phyloP scores from a whole-genome alignment of 2,888 invertebrate genomes.

The Dryadula phaetusa region DNA sequence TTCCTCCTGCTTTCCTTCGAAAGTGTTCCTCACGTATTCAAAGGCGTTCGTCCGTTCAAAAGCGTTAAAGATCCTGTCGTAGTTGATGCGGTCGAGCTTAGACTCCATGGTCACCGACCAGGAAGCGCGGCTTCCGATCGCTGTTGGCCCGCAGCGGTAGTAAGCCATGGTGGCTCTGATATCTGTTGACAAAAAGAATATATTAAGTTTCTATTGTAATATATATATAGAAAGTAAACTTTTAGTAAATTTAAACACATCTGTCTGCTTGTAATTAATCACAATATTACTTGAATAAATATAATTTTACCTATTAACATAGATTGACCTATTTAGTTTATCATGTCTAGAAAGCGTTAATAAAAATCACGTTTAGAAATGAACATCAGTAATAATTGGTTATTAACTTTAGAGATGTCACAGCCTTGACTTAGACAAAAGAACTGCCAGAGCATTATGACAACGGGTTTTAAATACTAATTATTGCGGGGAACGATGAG shows the following conservation, averaged over 20 bases:
- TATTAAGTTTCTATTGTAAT: constrained; percentile 10
- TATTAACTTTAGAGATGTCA: constrained; percentile 26
- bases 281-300: background rate
- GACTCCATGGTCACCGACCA: constrained; percentile 82
- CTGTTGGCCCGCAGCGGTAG: constrained; percentile 77
- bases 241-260: too few relatives aligned
- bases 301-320: constrained; percentile 14
- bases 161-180: constrained; percentile 67
- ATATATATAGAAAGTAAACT: background rate
- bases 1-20: constrained; percentile 60
- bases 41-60: constrained; percentile 82
- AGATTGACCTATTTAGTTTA: background rate
- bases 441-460: constrained; percentile 34
- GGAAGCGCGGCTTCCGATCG: constrained; percentile 77
- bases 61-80: constrained; percentile 80
- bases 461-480: constrained; percentile 48
- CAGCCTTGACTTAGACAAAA: constrained; percentile 34
- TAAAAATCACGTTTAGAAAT: background rate
- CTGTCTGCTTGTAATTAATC: too few relatives aligned
- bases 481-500: constrained; percentile 59
- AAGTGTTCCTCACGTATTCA: constrained; percentile 66
- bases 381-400: background rate
- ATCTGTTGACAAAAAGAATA: constrained; percentile 54
- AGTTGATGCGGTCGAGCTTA: constrained; percentile 76
- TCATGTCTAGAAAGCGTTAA: constrained; percentile 19